These are phyloP conservation scores for Rhodeus uyekii DNA, from an alignment of 2,797 vertebrate species.

Conservation along the genomic window DNA sequence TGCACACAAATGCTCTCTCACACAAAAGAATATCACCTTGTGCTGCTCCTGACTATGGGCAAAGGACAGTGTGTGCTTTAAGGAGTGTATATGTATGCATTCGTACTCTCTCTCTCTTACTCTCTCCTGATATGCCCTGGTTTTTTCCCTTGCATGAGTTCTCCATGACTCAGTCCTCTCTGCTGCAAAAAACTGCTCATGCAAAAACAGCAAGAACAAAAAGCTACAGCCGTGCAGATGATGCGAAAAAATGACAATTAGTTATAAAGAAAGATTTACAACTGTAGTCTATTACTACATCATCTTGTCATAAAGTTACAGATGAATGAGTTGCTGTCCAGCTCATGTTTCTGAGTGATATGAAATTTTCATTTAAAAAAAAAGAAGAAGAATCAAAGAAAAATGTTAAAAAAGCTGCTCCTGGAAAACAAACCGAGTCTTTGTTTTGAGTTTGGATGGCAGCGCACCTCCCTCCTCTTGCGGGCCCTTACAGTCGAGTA, in stretches of 20 bases:
- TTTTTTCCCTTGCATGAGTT: slow-evolving; percentile 40
- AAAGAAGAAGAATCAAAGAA: slow-evolving; percentile 4
- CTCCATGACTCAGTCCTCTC: slow-evolving; percentile 58
- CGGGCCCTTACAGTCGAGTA: slow-evolving; percentile 35
- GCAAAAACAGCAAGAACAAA: slow-evolving; percentile 26
- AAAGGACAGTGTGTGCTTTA: slow-evolving; percentile 48
- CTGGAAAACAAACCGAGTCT: slow-evolving; percentile 32
- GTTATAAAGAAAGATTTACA: slow-evolving; percentile 22
- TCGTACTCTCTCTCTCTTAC: slow-evolving; percentile 13
- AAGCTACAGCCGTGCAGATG: not conserved
- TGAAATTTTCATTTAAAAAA: slow-evolving; percentile 26
- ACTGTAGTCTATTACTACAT: slow-evolving; percentile 20
- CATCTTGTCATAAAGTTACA: slow-evolving; percentile 18
- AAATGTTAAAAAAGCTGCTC: slow-evolving; percentile 2
- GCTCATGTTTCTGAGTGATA: slow-evolving; percentile 27
- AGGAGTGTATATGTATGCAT: slow-evolving; percentile 38
- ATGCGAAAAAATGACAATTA: slow-evolving; percentile 3
- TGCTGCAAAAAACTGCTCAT: slow-evolving; percentile 24
- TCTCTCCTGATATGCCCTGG: slow-evolving; percentile 21
- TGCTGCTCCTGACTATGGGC: slow-evolving; percentile 40
- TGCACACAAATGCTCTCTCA: slow-evolving; percentile 18
- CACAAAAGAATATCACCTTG: slow-evolving; percentile 51
- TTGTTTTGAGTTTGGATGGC: slow-evolving; percentile 28
- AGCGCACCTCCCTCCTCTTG: slow-evolving; percentile 38
- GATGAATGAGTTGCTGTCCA: slow-evolving; percentile 7